These are phyloP conservation scores for Globodera rostochiensis DNA, from an alignment of 1,140 invertebrate species.

Conservation along the genomic window DNA sequence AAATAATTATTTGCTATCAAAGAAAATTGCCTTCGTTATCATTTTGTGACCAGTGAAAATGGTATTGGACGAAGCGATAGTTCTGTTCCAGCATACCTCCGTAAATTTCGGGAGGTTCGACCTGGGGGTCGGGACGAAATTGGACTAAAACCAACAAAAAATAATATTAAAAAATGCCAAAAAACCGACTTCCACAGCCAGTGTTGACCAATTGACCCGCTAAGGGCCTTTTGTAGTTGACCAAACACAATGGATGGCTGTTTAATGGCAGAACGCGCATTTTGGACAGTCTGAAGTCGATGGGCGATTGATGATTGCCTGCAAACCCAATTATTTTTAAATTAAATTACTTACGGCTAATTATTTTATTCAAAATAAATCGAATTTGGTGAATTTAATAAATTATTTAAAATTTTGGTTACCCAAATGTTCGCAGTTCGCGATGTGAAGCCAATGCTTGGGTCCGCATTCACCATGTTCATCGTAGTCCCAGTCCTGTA, in stretches of 20 bases:
- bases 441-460: conserved; percentile 42
- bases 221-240: conserved; percentile 55
- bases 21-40: conserved; percentile 43
- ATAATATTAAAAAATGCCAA: conserved; percentile 15
- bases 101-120: conserved; percentile 56
- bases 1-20: no score
- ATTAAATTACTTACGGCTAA: no score
- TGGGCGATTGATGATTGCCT: conserved; percentile 56
- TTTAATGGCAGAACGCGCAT: conserved; percentile 40
- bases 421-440: conserved; percentile 18
- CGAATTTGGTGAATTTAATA: not conserved
- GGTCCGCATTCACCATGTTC: conserved; percentile 45
- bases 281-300: conserved; percentile 51
- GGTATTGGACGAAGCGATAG: conserved; percentile 60
- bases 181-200: conserved; percentile 47
- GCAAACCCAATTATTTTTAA: not conserved
- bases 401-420: not conserved
- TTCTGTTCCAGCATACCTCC: conserved; percentile 58
- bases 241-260: conserved; percentile 52
- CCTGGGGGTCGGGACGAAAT: conserved; percentile 49
- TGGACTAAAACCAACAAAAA: conserved; percentile 51
- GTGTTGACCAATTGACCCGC: conserved; percentile 57
- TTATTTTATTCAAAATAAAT: no score
- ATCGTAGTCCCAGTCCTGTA: conserved; percentile 38
- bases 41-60: conserved; percentile 60